A percentile compares a stretch with the other conserved stretches of the same genome.
These are phyloP conservation scores for Lottia gigantea DNA, from an alignment of 2,888 invertebrate genomes.

Conservation along the genomic window DNA sequence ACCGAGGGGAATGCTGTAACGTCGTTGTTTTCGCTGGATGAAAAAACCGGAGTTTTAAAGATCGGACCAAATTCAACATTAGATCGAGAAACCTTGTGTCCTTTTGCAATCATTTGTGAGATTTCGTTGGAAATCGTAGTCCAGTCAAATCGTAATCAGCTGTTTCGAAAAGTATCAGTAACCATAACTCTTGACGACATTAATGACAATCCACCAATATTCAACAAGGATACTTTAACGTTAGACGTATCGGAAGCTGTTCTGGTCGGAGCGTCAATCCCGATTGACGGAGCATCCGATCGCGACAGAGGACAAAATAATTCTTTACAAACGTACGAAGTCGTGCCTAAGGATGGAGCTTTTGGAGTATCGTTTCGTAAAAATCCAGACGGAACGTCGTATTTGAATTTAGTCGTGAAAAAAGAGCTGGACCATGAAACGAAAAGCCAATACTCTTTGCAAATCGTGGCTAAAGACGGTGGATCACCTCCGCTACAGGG, in stretches of 20 bases:
- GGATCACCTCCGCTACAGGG: conserved; percentile 47
- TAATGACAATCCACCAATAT: conserved; percentile 61
- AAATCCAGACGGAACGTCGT: conserved; percentile 46
- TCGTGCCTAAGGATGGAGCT: conserved; percentile 45
- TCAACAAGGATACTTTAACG: conserved; percentile 36
- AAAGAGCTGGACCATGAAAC: conserved; percentile 49
- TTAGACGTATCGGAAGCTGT: conserved; percentile 51
- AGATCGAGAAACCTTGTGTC: conserved; percentile 52
- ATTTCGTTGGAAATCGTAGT: conserved; percentile 48
- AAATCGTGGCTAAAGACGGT: conserved; percentile 51
- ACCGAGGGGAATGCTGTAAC: conserved; percentile 38
- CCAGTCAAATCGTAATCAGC: conserved; percentile 46
- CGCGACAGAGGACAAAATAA: conserved; percentile 46
- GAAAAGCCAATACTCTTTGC: conserved; percentile 43
- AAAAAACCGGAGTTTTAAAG: conserved; percentile 42
- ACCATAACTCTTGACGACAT: conserved; percentile 56
- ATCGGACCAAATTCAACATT: conserved; percentile 35
- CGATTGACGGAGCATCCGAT: conserved; percentile 51
- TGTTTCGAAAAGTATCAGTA: conserved; percentile 53
- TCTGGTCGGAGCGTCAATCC: conserved; percentile 38
- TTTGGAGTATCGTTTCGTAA: conserved; percentile 44
- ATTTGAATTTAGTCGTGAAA: conserved; percentile 47
- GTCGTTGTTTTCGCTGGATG: conserved; percentile 45
- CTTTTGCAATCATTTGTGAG: conserved; percentile 39
- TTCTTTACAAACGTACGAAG: conserved; percentile 49